phyloP scores from a whole-genome alignment of 2,797 vertebrate species.

The Sebastes nivosus region DNA sequence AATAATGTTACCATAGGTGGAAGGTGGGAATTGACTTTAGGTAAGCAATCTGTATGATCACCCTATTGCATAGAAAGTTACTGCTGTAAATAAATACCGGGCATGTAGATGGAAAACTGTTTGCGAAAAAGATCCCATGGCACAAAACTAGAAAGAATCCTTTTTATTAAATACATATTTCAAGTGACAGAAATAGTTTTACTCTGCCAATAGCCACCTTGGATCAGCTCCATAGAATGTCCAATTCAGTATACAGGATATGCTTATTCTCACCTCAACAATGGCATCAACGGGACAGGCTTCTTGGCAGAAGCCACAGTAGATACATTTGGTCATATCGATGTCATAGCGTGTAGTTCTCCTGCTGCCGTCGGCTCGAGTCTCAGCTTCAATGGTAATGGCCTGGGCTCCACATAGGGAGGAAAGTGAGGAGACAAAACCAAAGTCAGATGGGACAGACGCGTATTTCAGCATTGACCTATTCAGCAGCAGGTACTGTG shows the following conservation, averaged over 20 bases:
- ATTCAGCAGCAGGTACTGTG: not conserved
- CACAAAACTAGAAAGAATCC: not conserved
- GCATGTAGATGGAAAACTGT: not conserved
- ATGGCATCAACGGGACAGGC: constrained; percentile 95
- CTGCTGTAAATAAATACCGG: not conserved
- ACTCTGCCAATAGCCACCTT: not conserved
- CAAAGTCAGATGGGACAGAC: not conserved
- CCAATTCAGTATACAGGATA: not conserved
- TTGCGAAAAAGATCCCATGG: not conserved
- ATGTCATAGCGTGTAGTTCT: constrained; percentile 93
- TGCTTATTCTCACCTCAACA: constrained; percentile 84
- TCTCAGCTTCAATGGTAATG: constrained; percentile 93
- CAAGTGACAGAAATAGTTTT: not conserved
- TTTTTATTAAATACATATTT: not conserved
- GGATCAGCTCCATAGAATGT: not conserved
- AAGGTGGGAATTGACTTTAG: not conserved
- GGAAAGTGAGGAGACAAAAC: not conserved
- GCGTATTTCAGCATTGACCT: not conserved
- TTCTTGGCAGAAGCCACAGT: constrained; percentile 95
- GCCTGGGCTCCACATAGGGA: constrained; percentile 74
- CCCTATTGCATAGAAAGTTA: not conserved
- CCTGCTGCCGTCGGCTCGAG: constrained; percentile 90
- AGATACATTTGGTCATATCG: constrained; percentile 96
- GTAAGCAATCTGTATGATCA: not conserved
- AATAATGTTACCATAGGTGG: not conserved